Base-by-base conservation (phyloP, 2,888 invertebrate species). In the Crocallis elinguaria region DNA sequence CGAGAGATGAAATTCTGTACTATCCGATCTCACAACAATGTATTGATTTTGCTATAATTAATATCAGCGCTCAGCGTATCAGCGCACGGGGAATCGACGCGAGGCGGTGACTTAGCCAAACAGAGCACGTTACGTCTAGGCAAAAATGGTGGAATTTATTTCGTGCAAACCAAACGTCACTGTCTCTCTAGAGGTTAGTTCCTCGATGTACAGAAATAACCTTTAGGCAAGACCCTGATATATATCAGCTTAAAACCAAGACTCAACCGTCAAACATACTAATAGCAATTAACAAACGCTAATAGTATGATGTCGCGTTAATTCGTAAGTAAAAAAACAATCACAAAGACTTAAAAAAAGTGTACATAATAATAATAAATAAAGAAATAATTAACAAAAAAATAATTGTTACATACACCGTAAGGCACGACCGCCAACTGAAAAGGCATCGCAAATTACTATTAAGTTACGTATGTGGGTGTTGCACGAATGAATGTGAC, bases 301-400 rank as follows among this genome's bases (percentile, higher is more conserved):
- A 55, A 57, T 51, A 49, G 33, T 54, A 57, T 57, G 45, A 44
- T 38, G 41, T 45, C 38, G 49, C 33, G 57, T 58, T 57, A 66
- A 60, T 67, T 64, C 55, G 71, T 63, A 63, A 49, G 66, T 62
- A 69, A 69, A 66, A 62, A 61, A 58, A 58, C 50, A 68, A 71
- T 73, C 71, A 73, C 71, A 74, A 72, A 74, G 57, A 68, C 64
- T 71, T 66, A 66, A 62, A 73, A n/a, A 66, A 70, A 66, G 62
- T 63, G 45, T 63, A 72, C 65, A 73, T 64, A 66, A 66, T 63
- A 55, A 54, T 66, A 70, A 74, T 71, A 75, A 75, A 76, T 71
- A 74, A 67, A 65, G 61, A 60, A 54, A 58, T 36, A 14, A 60
- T 53, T 64, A 70, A 68, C 62, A 67, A 64, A 69, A 60, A 56